These are phyloP conservation scores for Cherax destructor DNA, from an alignment of 1,140 invertebrate species.

Conservation along the genomic window DNA sequence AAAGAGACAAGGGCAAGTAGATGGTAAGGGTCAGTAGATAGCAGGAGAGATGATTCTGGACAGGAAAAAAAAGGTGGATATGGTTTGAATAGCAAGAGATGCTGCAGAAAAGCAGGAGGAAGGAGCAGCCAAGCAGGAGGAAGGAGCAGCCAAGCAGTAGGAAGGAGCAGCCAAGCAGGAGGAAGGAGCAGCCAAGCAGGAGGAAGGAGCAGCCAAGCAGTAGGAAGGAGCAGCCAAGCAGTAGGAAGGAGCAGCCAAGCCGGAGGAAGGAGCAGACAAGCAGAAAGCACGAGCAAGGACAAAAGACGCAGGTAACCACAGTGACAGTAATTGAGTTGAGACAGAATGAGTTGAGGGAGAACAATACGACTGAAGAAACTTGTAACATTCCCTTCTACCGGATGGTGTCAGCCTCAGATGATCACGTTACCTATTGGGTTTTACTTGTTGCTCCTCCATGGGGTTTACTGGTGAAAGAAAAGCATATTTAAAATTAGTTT, in stretches of 20 bases:
- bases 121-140: too few species aligned
- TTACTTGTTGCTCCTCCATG: neutral
- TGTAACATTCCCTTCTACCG: neutral
- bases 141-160: too few species aligned
- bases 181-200: too few species aligned
- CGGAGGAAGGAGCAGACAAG: too few species aligned
- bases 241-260: too few species aligned
- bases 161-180: too few species aligned
- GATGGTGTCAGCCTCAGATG: neutral
- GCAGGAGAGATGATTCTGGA: neutral
- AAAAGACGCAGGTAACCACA: neutral
- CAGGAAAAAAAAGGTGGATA: neutral
- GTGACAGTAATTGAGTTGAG: neutral
- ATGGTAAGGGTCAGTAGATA: neutral
- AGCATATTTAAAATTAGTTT: too few species aligned
- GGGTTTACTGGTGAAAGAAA: too few species aligned
- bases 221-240: too few species aligned
- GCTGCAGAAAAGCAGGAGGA: too few species aligned
- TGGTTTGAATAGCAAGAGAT: neutral
- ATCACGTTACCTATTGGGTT: neutral
- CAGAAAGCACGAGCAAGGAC: too few species aligned
- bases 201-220: too few species aligned
- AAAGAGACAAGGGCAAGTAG: neutral
- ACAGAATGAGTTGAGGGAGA: neutral
- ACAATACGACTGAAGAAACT: neutral